These are phyloP conservation scores for Amiota communis DNA, from an alignment of 2,888 invertebrate genomes.

Conservation along the genomic window DNA sequence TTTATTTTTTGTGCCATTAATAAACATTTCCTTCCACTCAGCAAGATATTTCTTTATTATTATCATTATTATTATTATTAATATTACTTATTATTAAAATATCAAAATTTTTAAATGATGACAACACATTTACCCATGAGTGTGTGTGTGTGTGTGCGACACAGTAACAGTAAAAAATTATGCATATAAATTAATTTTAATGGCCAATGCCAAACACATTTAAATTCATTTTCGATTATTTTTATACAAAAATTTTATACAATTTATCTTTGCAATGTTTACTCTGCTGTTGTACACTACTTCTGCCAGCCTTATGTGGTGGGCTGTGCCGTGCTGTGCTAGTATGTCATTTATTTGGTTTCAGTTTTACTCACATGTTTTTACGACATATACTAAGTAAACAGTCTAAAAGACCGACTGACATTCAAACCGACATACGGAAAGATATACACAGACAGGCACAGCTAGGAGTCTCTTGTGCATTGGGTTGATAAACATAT, in stretches of 20 bases:
- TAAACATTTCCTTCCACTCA: no score
- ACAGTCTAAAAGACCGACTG: background rate
- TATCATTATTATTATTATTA: no score
- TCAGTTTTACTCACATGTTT: background rate
- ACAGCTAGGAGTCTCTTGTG: no score
- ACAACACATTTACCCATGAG: background rate
- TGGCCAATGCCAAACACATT: slow-evolving; percentile 48
- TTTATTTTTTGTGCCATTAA: no score
- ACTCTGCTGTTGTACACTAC: slow-evolving; percentile 12
- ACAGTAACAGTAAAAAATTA: background rate
- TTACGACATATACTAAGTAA: background rate
- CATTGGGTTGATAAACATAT: no score
- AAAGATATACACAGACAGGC: no score
- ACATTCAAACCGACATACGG: no score
- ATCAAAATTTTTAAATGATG: slow-evolving; percentile 10
- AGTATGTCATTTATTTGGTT: slow-evolving; percentile 11
- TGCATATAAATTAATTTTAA: slow-evolving; percentile 17
- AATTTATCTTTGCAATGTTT: slow-evolving; percentile 55
- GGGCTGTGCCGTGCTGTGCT: background rate
- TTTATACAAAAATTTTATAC: slow-evolving; percentile 39
- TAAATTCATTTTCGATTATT: slow-evolving; percentile 62
- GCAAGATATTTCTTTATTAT: background rate
- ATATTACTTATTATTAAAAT: slow-evolving; percentile 9
- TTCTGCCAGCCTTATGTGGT: no score
- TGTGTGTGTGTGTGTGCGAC: background rate